Evolutionary conservation across 2,888 invertebrate species (phyloP).

Genomic region (Mimas tiliae): DNA sequence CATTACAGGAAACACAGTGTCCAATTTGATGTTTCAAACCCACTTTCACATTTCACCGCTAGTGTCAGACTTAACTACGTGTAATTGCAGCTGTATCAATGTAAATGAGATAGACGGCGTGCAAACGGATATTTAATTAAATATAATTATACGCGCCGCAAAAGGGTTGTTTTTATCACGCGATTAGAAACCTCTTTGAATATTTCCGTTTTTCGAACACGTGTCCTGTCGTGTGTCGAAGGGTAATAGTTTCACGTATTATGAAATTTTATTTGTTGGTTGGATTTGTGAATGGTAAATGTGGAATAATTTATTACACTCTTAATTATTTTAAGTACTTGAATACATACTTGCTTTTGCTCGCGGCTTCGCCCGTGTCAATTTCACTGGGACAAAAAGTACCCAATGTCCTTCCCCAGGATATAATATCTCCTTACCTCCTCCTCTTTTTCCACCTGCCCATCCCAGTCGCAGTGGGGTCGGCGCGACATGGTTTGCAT

Average conservation of each 20-base stretch:
- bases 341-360: no score
- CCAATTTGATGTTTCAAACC: conserved; percentile 16
- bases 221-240: not conserved
- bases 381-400: no score
- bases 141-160: conserved; percentile 16
- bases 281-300: not conserved
- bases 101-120: conserved; percentile 31
- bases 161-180: conserved; percentile 9
- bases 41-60: conserved; percentile 35
- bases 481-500: no score
- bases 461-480: no score
- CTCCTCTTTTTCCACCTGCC: no score
- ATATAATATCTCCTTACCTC: no score
- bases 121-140: conserved; percentile 30
- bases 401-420: no score
- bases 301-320: no score
- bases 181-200: conserved; percentile 7
- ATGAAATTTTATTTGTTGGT: not conserved
- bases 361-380: no score
- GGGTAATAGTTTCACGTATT: not conserved
- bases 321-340: no score
- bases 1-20: conserved; percentile 7
- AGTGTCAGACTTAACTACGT: conserved; percentile 31
- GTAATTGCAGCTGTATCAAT: conserved; percentile 37
- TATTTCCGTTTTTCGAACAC: not conserved